phyloP scores from a whole-genome alignment of 2,888 invertebrate species.

The Sturmia bella region DNA sequence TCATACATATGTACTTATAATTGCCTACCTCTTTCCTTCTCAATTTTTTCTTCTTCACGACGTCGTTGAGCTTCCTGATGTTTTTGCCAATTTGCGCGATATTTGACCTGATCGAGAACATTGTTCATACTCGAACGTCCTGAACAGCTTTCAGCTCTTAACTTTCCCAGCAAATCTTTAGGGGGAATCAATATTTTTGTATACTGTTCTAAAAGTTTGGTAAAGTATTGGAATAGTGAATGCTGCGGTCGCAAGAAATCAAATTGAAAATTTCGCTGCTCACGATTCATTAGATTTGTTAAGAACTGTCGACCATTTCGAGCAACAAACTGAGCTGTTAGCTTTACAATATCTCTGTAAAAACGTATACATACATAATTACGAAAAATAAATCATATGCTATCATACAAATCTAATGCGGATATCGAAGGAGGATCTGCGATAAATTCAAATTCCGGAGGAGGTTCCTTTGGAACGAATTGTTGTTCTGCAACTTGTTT shows the following conservation, averaged over 20 bases:
- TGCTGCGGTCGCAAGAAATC: slow-evolving; percentile 99
- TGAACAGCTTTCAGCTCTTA: slow-evolving; percentile 89
- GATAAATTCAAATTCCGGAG: slow-evolving; percentile 94
- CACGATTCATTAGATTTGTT: slow-evolving; percentile 98
- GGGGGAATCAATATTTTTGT: slow-evolving; percentile 98
- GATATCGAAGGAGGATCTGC: slow-evolving; percentile 99
- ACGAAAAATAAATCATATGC: neutral
- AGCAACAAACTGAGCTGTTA: slow-evolving; percentile 99
- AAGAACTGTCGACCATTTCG: slow-evolving; percentile 98
- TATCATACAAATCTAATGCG: slow-evolving; percentile 92
- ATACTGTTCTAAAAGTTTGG: slow-evolving; percentile 98
- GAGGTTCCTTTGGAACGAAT: slow-evolving; percentile 95
- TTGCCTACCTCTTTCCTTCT: slow-evolving; percentile 90
- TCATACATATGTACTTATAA: no score
- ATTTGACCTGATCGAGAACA: slow-evolving; percentile 93
- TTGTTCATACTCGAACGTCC: slow-evolving; percentile 83
- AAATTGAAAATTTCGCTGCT: slow-evolving; percentile 98
- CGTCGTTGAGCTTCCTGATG: slow-evolving; percentile 96
- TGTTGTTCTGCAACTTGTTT: slow-evolving; percentile 93
- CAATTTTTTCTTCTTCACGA: slow-evolving; percentile 96
- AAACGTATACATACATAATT: no score
- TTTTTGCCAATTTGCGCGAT: slow-evolving; percentile 97
- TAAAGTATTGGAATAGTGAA: slow-evolving; percentile 98
- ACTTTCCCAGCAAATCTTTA: slow-evolving; percentile 91
- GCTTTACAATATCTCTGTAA: slow-evolving; percentile 95